Conservation (phyloP, 2,888 invertebrate genomes). For the Leistus spinibarbis region DNA sequence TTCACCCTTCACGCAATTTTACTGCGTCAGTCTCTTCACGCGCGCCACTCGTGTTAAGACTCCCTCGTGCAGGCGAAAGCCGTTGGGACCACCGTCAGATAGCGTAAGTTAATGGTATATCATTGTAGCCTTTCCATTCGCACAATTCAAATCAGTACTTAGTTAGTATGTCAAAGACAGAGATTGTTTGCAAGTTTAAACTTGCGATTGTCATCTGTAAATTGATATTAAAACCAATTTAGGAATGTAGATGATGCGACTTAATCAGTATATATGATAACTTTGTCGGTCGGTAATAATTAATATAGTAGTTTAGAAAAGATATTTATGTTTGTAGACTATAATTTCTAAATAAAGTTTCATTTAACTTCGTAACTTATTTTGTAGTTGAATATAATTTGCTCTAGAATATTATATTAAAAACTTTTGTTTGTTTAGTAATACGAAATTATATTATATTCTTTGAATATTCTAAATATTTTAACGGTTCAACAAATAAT, state of each 20-base stretch:
- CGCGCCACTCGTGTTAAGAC: conserved; percentile 35
- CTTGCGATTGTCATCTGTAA: conserved; percentile 25
- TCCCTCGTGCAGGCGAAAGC: conserved; percentile 49
- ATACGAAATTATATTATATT: no score
- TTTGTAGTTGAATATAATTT: not conserved
- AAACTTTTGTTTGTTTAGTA: not conserved
- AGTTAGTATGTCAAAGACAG: not conserved
- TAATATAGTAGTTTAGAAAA: not conserved
- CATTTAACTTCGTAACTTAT: not conserved
- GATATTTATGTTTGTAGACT: not conserved
- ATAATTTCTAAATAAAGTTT: not conserved
- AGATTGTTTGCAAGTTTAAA: conserved; percentile 23
- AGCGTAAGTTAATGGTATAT: conserved; percentile 50
- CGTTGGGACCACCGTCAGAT: conserved; percentile 48
- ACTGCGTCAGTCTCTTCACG: not conserved
- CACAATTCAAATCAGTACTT: conserved; percentile 48
- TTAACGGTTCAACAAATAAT: no score
- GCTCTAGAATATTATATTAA: not conserved
- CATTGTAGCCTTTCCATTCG: conserved; percentile 49
- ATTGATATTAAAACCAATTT: conserved; percentile 31
- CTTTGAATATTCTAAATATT: not conserved
- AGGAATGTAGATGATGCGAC: not conserved
- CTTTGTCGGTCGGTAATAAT: not conserved
- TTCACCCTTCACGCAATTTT: not conserved
- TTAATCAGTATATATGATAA: not conserved